Base-by-base conservation (phyloP, 2,113 vertebrate genomes). In the Procapra przewalskii region DNA sequence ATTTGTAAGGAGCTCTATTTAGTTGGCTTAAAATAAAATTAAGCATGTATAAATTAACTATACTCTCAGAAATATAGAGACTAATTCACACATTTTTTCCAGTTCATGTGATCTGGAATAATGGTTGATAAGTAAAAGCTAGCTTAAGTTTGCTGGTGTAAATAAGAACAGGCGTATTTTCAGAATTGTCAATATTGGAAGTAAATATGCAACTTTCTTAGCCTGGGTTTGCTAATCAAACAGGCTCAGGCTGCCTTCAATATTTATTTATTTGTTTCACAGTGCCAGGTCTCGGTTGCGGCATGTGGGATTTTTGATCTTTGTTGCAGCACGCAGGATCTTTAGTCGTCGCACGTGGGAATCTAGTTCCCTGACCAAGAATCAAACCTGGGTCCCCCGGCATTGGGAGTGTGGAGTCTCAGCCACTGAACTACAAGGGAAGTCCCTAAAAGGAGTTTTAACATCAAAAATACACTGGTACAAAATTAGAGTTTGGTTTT, bases 311-410 rank as follows among this genome's bases (percentile, higher is more conserved):
- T 25, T 43, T 36, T 75, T 43, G 25, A 45, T 77, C 75, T 77
- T 77, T 27, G 40, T 16, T 77, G 75, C 23, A 40, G 10, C 67
- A 43, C 2, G 11, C 71, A 77, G 40, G 40, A 27, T 45, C 40
- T 77, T 77, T 77, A 45, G 75, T 7, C 15, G 40, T 40, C 4
- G 25, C 40, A 8, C 16, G 36, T 45, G 75, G 40, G 40, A 8
- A 15, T 45, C 40, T 77, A 77, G 23, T 77, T 77, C 75, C 75
- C 40, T 27, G 40, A 77, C 13, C 40, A 15, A 40, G 75, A 45
- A 29, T 77, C 1, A 1, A 77, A 45, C 40, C 40, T 27, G 13
- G 6, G 3, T 3, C 75, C 12, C 40, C 13, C 0, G 1, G 75
- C 75, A 29, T 45, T 77, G 75, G 36, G 23, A 77, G 13, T 15